Evolutionary conservation across 1,140 invertebrate genomes (phyloP).

Genomic region (Leucophenga varia): DNA sequence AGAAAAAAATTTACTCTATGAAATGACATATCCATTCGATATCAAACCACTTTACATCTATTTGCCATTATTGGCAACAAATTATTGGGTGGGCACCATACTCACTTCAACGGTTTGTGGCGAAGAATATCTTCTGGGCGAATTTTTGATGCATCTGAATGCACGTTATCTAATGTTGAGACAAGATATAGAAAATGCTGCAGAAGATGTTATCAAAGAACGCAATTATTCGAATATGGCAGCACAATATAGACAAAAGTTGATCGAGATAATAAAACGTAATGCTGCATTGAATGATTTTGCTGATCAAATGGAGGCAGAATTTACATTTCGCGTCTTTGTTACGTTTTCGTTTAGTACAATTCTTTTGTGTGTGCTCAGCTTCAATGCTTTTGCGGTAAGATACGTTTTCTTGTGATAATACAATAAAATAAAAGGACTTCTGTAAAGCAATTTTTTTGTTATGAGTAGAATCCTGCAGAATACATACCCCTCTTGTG

Average conservation of each 20-base stretch:
- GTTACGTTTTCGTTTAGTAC: slow-evolving; percentile 41
- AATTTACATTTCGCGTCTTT: slow-evolving; percentile 43
- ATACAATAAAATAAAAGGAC: too few species aligned
- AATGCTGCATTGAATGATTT: slow-evolving; percentile 35
- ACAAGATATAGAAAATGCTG: slow-evolving; percentile 17
- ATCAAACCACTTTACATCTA: slow-evolving; percentile 22
- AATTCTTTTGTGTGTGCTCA: slow-evolving; percentile 30
- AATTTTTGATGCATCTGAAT: slow-evolving; percentile 42
- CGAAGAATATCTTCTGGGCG: slow-evolving; percentile 40
- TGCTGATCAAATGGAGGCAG: slow-evolving; percentile 27
- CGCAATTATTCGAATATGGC: neutral
- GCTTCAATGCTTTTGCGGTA: slow-evolving; percentile 43
- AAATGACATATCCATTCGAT: slow-evolving; percentile 37
- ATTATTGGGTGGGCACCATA: slow-evolving; percentile 37
- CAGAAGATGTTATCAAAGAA: slow-evolving; percentile 1
- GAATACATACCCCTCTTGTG: too few species aligned
- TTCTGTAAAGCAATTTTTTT: too few species aligned
- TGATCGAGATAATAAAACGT: slow-evolving; percentile 25
- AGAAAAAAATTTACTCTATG: slow-evolving; percentile 34
- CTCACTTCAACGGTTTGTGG: slow-evolving; percentile 36
- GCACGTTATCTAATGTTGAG: slow-evolving; percentile 31
- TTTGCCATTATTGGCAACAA: slow-evolving; percentile 26
- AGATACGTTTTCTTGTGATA: too few species aligned
- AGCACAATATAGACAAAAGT: slow-evolving; percentile 9
- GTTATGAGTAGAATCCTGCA: too few species aligned